Base-by-base conservation (phyloP, 1,140 invertebrate genomes). In the Asbolus verrucosus region DNA sequence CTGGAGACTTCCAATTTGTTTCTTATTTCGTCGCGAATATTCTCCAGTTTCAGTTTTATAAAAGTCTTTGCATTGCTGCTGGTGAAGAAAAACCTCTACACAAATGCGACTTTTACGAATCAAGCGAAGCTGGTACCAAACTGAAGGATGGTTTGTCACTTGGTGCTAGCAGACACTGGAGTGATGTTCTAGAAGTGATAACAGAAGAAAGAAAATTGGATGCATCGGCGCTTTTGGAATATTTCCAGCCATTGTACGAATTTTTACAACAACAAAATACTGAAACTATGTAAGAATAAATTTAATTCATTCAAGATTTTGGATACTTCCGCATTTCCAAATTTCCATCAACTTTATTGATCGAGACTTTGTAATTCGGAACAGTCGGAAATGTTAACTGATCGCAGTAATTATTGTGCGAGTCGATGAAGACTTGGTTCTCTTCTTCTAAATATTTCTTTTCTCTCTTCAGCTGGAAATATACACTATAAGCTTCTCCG, bases 41-140 rank as follows among this genome's bases (percentile, higher is more conserved):
- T 21, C 84, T 97, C 3, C 94, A 96, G 83, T 97, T 96, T 84
- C 95, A 97, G 83, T 94, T 97, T 78, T 94, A 96, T 77, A 88
- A 91, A 70, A 86, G 92, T 0, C 83, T 96, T 1, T 97, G 95
- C 75, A 85, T 87, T 43, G 87, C 88, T 63, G 92, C 94, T 9
- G 91, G 90, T 1, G 87, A 96, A 78, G 94, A 92, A 71, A 88
- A 91, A 50, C 88, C 88, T 4, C 83, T 96, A 30, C 89, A 94
- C 50, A 85, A 89, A 70, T 96, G 94, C 79, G 93, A 96, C 76
- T 93, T 96, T 73, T 94, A 94, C 78, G 84, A 89, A 70, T 95
- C 90, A 31, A 85, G 84, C 2, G 85, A 86, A 61, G 95, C 94
- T 54, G 95, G 95, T 15, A 86, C 88, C 70, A 82, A 84, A 33